Evolutionary conservation across 2,797 vertebrate genomes (phyloP).

Genomic region (Tachyglossus aculeatus): DNA sequence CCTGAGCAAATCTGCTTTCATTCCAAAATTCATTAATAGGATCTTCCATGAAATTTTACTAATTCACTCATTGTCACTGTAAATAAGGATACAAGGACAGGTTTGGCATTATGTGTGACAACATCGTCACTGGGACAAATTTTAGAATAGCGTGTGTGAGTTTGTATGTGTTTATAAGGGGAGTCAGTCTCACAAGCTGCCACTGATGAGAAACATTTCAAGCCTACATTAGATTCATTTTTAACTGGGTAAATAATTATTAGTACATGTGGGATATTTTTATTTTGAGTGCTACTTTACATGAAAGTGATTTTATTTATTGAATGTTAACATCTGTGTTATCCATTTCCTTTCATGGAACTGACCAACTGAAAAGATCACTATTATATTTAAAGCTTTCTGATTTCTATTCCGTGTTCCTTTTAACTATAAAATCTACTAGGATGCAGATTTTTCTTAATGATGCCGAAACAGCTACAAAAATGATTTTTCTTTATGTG

Average conservation of each 20-base stretch:
- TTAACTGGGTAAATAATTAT: conserved; percentile 11
- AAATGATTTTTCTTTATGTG: conserved; percentile 5
- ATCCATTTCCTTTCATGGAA: not conserved
- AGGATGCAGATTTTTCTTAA: conserved; percentile 17
- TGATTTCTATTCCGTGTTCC: conserved; percentile 7
- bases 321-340: not conserved
- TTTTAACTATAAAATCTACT: conserved; percentile 11
- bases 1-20: conserved; percentile 45
- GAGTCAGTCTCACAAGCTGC: not conserved
- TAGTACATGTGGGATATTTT: conserved; percentile 1
- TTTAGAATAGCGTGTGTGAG: conserved; percentile 16
- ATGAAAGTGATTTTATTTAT: not conserved
- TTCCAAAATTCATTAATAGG: conserved; percentile 52
- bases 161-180: not conserved
- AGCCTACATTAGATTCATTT: too few relatives aligned
- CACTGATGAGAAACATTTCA: not conserved
- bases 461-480: conserved; percentile 15
- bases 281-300: conserved; percentile 29
- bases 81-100: conserved; percentile 59
- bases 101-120: conserved; percentile 55
- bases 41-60: conserved; percentile 29
- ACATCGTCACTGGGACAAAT: conserved; percentile 11
- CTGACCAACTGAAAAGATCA: conserved; percentile 6
- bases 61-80: conserved; percentile 45
- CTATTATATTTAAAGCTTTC: conserved; percentile 26